Evolutionary conservation across 2,113 vertebrate genomes (phyloP).

Genomic region (Panthera uncia): DNA sequence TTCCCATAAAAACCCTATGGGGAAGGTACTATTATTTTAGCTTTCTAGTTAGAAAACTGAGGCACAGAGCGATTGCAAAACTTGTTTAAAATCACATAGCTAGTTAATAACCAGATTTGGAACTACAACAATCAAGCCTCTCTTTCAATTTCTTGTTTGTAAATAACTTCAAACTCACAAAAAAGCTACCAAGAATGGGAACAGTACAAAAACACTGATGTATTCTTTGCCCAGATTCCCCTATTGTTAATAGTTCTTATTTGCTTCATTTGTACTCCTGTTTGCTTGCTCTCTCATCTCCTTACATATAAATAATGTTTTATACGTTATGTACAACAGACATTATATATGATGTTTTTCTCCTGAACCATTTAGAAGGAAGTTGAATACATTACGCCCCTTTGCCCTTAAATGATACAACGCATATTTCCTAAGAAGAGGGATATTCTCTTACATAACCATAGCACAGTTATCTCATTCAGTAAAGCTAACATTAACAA

Average conservation of each 20-base stretch:
- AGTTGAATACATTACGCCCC: background rate
- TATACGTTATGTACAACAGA: background rate
- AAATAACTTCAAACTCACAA: constrained; percentile 11
- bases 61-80: background rate
- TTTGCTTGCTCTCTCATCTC: background rate
- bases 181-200: background rate
- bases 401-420: constrained; percentile 48
- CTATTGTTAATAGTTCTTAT: background rate
- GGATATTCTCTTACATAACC: background rate
- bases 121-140: background rate
- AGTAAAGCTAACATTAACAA: constrained; percentile 39
- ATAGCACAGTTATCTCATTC: background rate
- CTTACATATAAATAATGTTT: background rate
- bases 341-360: background rate
- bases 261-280: background rate
- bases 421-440: background rate
- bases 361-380: background rate
- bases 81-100: background rate
- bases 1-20: background rate
- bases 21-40: background rate
- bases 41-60: background rate
- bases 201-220: background rate
- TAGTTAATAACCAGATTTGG: background rate
- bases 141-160: background rate
- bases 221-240: background rate